These are phyloP conservation scores for Silurus asotus DNA, from an alignment of 2,113 vertebrate genomes.

Conservation along the genomic window DNA sequence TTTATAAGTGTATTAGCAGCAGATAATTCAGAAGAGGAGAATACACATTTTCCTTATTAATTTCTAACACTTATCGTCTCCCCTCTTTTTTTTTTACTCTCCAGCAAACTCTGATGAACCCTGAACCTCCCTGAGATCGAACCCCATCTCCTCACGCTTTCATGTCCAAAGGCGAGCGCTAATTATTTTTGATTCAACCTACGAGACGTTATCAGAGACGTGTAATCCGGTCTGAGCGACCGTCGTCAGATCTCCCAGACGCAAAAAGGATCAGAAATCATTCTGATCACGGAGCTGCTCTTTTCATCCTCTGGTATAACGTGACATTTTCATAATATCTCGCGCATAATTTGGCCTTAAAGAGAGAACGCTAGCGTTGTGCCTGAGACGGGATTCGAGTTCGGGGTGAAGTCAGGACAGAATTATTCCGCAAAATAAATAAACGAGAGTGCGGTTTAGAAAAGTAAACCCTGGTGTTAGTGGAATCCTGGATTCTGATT, in stretches of 20 bases:
- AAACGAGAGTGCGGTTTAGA: neutral
- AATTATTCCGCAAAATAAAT: neutral
- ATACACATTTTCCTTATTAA: neutral
- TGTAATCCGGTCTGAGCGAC: neutral
- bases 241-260: neutral
- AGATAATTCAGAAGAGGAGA: neutral
- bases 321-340: slow-evolving; percentile 20
- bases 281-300: neutral
- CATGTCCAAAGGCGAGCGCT: neutral
- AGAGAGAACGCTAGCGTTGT: too few relatives aligned
- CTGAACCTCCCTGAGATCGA: neutral
- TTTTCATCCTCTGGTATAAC: neutral
- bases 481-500: neutral
- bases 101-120: neutral
- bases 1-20: too few relatives aligned
- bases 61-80: neutral
- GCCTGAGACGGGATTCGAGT: neutral
- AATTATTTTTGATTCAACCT: neutral
- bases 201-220: neutral
- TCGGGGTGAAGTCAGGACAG: neutral
- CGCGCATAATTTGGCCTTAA: neutral
- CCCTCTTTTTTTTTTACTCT: neutral
- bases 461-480: neutral
- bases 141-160: neutral
- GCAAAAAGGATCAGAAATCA: neutral